Conservation (phyloP, 2,113 vertebrate genomes). For the Istiophorus platypterus region DNA sequence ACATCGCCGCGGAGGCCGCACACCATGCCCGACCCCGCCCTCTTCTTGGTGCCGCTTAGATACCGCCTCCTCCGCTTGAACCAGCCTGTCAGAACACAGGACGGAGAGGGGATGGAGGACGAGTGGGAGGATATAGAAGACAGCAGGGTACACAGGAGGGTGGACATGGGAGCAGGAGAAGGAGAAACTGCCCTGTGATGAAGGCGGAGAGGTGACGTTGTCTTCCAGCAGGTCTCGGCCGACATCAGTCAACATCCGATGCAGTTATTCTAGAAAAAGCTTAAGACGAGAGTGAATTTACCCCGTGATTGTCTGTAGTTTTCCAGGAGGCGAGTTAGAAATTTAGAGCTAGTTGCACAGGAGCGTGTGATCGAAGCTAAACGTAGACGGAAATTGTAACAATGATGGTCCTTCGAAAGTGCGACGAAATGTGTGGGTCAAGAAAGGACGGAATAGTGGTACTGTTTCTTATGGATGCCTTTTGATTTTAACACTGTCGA, state of each 20-base stretch:
- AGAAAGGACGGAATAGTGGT: not conserved
- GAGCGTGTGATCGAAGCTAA: slow-evolving; percentile 18
- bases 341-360: slow-evolving; percentile 52
- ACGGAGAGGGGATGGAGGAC: slow-evolving; percentile 63
- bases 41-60: slow-evolving; percentile 88
- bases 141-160: slow-evolving; percentile 75
- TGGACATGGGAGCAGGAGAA: slow-evolving; percentile 81
- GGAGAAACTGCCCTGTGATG: slow-evolving; percentile 81
- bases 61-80: slow-evolving; percentile 79
- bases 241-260: slow-evolving; percentile 17
- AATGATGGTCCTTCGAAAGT: slow-evolving; percentile 29
- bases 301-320: slow-evolving; percentile 62
- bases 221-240: slow-evolving; percentile 56
- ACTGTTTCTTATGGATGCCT: slow-evolving; percentile 53
- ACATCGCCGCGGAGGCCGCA: slow-evolving; percentile 83
- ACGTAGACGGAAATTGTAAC: slow-evolving; percentile 36
- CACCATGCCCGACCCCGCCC: slow-evolving; percentile 93
- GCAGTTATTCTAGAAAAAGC: slow-evolving; percentile 28
- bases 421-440: slow-evolving; percentile 16
- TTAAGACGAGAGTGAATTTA: slow-evolving; percentile 44
- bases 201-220: slow-evolving; percentile 1
- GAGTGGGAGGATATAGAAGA: slow-evolving; percentile 79
- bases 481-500: slow-evolving; percentile 55
- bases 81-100: slow-evolving; percentile 59
- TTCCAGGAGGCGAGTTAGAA: slow-evolving; percentile 46